Base-by-base conservation (phyloP, 2,888 invertebrate species). In the Chalcosyrphus nemorum region DNA sequence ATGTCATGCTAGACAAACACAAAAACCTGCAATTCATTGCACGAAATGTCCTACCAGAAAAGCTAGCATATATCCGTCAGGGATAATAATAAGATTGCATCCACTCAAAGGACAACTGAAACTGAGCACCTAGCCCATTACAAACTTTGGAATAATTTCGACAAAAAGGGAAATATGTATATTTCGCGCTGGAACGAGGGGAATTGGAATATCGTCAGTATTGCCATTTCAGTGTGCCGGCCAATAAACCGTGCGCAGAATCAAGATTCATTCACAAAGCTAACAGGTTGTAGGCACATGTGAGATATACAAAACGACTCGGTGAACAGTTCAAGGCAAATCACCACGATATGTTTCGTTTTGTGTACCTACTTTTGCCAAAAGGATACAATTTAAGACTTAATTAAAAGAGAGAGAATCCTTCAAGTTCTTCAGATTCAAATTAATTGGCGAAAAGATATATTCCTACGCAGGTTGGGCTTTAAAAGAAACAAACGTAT, bases 211-310 rank as follows among this genome's bases (percentile, higher is more conserved):
- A 13, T 6, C 3, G 4, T 6, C 35, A 56, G 54, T 65, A 6
- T 65, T 74, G 63, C 74, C 74, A 45, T 21, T 71, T 11, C 4
- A 21, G 1, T 1, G 1, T 21, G 6, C 0, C 0, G 1, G 2
- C n/a, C 24, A 15, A 45, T 45, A 15, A 2, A 4, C 27, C 7
- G 35, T 74, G 74, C 74, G 74, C 74, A 63, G n/a, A n/a, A 52
- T 35, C 45, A 4, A 17, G 13, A 21, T 74, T 74, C 74, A 74
- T 74, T 74, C 24, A 63, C 35, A 74, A 63, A 43, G 24, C 74
- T n/a, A 74, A 74, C 74, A 74, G 74, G 54, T 54, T 43, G 43
- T 32, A 6, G 4, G 15, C 38, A 38, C 24, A 13, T 50, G 50
- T 59, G 27, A 45, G 29, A 29, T 45, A 29, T 2, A 17, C 61